phyloP scores from a whole-genome alignment of 2,797 vertebrate genomes.

The Linurgus olivaceus region DNA sequence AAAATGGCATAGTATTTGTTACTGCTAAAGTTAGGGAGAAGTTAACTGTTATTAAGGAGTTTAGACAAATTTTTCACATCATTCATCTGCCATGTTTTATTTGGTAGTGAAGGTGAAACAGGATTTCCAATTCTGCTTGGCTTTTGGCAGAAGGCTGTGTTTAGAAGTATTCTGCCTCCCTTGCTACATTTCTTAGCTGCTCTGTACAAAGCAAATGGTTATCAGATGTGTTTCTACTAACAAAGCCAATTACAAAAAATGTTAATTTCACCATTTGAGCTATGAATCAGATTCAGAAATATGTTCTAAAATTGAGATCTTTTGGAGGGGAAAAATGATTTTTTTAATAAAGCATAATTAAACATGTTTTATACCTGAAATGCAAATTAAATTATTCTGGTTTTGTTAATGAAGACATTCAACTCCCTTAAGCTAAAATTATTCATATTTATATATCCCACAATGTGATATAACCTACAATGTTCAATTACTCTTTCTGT shows the following conservation, averaged over 20 bases:
- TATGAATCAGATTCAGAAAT: not conserved
- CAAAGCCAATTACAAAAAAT: not conserved
- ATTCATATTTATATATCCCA: not conserved
- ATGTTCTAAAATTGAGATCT: not conserved
- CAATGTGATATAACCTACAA: not conserved
- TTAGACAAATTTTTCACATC: not conserved
- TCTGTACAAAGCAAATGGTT: not conserved
- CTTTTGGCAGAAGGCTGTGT: not conserved
- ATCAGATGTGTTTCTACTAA: not conserved
- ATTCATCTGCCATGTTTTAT: not conserved
- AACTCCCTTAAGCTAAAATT: not conserved
- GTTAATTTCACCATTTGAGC: not conserved
- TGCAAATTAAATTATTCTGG: not conserved
- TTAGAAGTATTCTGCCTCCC: not conserved
- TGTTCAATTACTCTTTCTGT: not conserved
- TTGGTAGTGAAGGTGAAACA: not conserved
- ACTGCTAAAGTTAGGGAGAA: not conserved
- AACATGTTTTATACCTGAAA: not conserved
- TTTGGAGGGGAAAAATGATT: not conserved
- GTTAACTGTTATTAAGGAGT: not conserved
- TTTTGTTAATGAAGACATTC: not conserved
- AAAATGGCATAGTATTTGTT: not conserved
- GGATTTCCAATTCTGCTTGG: not conserved
- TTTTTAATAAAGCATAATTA: not conserved
- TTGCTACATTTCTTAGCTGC: not conserved